phyloP scores from a whole-genome alignment of 2,113 vertebrate genomes.

The Pseudorhombus dupliciocellatus region DNA sequence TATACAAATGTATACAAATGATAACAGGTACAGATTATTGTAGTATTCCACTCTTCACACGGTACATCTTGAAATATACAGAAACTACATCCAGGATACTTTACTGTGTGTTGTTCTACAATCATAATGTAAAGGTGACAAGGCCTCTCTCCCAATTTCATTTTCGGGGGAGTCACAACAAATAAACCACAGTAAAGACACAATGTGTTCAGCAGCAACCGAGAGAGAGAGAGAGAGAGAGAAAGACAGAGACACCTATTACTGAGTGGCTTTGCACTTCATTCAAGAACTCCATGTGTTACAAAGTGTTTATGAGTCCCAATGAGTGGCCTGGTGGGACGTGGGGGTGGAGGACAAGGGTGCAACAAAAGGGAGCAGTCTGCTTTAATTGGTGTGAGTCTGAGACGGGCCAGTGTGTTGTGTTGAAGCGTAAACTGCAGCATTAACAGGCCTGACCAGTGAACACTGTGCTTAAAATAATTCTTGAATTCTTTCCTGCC shows the following conservation, averaged over 20 bases:
- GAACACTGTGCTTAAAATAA: neutral
- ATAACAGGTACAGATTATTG: neutral
- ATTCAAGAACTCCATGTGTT: slow-evolving; percentile 63
- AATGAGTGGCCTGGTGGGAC: slow-evolving; percentile 58
- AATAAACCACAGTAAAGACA: slow-evolving; percentile 73
- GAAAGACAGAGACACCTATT: slow-evolving; percentile 48
- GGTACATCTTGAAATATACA: neutral
- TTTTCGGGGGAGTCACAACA: slow-evolving; percentile 58
- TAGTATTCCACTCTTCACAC: too few species aligned
- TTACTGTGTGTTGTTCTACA: slow-evolving; percentile 10
- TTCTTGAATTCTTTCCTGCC: too few species aligned
- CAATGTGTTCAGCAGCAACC: slow-evolving; percentile 69
- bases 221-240: neutral
- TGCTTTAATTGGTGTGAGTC: slow-evolving; percentile 68
- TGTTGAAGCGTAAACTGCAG: slow-evolving; percentile 23
- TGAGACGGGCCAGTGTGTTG: slow-evolving; percentile 35
- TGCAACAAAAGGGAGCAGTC: slow-evolving; percentile 56
- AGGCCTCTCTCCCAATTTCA: slow-evolving; percentile 33
- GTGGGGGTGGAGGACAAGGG: slow-evolving; percentile 48
- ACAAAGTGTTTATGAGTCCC: slow-evolving; percentile 70
- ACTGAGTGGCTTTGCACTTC: slow-evolving; percentile 63
- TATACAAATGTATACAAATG: neutral
- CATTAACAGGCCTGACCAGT: slow-evolving; percentile 4
- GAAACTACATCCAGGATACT: neutral
- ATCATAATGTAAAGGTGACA: slow-evolving; percentile 10